Conservation (phyloP, 2,888 invertebrate species). For the Ceratothoa steindachneri region DNA sequence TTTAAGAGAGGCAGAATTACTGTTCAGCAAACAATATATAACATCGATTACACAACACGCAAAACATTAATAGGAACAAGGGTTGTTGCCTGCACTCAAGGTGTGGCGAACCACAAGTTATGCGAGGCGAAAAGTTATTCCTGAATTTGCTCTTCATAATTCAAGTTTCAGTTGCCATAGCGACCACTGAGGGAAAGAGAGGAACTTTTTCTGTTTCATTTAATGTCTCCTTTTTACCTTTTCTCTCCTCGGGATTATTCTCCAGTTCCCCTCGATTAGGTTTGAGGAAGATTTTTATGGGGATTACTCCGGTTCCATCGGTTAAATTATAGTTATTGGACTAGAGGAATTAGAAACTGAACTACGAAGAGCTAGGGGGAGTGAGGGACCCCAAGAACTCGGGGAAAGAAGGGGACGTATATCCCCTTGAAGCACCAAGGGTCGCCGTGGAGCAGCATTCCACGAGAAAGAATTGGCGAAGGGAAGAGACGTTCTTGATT, state of each 20-base stretch:
- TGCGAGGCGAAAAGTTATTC: constrained; percentile 2
- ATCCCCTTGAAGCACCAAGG: constrained; percentile 5
- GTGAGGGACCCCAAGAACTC: neutral
- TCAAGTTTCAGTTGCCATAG: neutral
- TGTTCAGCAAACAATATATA: constrained; percentile 22
- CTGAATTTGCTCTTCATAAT: constrained; percentile 3
- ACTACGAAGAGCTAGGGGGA: constrained; percentile 1
- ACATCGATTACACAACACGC: constrained; percentile 45
- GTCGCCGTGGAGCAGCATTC: constrained; percentile 30
- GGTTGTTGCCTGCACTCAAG: constrained; percentile 36
- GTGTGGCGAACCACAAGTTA: constrained; percentile 32
- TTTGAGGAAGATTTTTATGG: neutral
- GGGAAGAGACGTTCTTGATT: constrained; percentile 15
- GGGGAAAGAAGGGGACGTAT: neutral
- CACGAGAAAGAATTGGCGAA: constrained; percentile 28
- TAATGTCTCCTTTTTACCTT: too few species aligned
- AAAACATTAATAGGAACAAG: constrained; percentile 46
- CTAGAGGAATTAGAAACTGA: constrained; percentile 2
- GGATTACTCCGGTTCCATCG: neutral
- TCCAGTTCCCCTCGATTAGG: neutral
- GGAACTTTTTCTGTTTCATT: too few species aligned
- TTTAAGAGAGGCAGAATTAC: neutral
- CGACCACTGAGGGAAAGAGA: neutral
- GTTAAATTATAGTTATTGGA: constrained; percentile 4
- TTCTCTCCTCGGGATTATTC: neutral